Evolutionary conservation across 2,797 vertebrate species (phyloP), one percentile per base, ranked within the genome.

Genomic region (Mormyrus proboscirostris): DNA sequence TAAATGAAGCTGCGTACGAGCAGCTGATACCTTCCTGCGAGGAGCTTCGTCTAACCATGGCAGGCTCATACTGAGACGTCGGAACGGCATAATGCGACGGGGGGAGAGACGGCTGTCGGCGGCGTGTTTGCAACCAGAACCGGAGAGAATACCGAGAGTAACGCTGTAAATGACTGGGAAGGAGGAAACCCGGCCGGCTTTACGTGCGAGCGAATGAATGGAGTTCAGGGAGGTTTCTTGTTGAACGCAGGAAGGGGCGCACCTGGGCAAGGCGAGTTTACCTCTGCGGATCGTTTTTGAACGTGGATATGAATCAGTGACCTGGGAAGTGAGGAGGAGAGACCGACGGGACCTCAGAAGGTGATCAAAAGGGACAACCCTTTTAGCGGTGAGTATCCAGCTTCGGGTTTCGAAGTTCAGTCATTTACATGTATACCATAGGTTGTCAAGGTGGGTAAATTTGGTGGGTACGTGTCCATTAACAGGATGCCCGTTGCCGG

Each of bases 1-100:
- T 89, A 89, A 83, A 89, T 82, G n/a, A 44, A 49, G 83, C 55
- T 62, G 25, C 55, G 59, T 29, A 65, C 53, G n/a, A n/a, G 83
- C 14, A 41, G 88, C 29, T 49, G 12, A 57, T 38, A 65, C 87
- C 47, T 55, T 85, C 16, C 69, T 57, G 22, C 41, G 29, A 22
- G n/a, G 22, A 14, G 76, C 85, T 51, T 84, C 19, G 41, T 5
- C 41, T 88, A 29, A 25, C 25, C 33, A 44, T 88, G 82, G 44
- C 38, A 44, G 55, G 9, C 86, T 88, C 5, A 38, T 53, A 65
- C 16, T 79, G n/a, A 87, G 41, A 49, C 51, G 29, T 50, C 49
- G 33, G 51, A 53, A 14, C 22, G 47, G 82, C n/a, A 22, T 25
- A 53, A 55, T 51, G 50, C 25, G 50, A 55, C 49, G 50, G 3